These are phyloP conservation scores for Clarias magur DNA, from an alignment of 2,113 vertebrate genomes.

Conservation along the genomic window DNA sequence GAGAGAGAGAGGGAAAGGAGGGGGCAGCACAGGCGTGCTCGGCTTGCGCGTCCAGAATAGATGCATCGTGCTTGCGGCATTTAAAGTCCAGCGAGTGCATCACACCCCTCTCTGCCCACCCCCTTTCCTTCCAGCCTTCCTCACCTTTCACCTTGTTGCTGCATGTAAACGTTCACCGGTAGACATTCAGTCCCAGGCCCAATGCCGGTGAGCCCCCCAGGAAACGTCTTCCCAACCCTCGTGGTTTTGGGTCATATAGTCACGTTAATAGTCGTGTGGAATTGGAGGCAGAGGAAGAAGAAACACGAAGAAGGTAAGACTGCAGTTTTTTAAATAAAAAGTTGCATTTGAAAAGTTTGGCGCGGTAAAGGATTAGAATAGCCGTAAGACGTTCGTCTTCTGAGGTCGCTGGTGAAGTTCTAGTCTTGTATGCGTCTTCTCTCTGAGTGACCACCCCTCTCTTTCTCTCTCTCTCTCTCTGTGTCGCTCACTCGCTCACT, in stretches of 20 bases:
- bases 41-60: constrained; percentile 56
- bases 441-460: constrained; percentile 32
- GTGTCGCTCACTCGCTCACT: constrained; percentile 28
- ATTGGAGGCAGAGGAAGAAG: constrained; percentile 72
- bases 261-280: constrained; percentile 81
- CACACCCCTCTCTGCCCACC: constrained; percentile 60
- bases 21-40: constrained; percentile 45
- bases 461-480: constrained; percentile 31
- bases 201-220: constrained; percentile 76
- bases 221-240: constrained; percentile 81
- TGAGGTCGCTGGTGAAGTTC: constrained; percentile 31
- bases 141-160: constrained; percentile 50
- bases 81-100: constrained; percentile 60
- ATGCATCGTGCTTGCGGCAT: constrained; percentile 57
- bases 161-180: constrained; percentile 38
- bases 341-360: background rate
- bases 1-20: constrained; percentile 54
- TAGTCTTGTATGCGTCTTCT: constrained; percentile 23
- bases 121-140: constrained; percentile 53
- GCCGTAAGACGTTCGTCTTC: background rate
- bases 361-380: background rate
- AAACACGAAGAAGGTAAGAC: constrained; percentile 74
- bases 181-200: constrained; percentile 62
- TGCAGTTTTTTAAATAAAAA: background rate
- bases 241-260: constrained; percentile 83